A percentile compares a stretch with the other conserved stretches of the same genome.
phyloP scores from a whole-genome alignment of 2,797 vertebrate genomes.

The Coregonus ussuriensis region DNA sequence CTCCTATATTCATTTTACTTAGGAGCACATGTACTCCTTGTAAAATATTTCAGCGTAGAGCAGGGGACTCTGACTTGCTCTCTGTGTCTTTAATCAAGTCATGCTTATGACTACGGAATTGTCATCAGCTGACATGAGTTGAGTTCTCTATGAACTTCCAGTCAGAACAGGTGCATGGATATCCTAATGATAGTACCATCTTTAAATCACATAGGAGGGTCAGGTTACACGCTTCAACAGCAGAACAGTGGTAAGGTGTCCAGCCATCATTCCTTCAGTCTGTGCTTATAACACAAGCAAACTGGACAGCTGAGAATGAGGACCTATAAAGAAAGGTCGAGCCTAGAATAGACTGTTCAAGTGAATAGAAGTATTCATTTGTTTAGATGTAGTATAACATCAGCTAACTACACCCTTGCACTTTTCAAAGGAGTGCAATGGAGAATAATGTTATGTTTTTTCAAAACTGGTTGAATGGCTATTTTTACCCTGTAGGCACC shows the following conservation, averaged over 20 bases:
- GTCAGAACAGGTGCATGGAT: neutral
- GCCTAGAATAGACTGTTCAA: slow-evolving; percentile 13
- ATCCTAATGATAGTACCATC: neutral
- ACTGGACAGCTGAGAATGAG: slow-evolving; percentile 21
- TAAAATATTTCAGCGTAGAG: neutral
- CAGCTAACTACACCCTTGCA: too few species aligned
- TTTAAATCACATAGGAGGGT: neutral
- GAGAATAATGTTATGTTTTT: too few species aligned
- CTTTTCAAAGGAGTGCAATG: too few species aligned
- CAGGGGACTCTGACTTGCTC: neutral
- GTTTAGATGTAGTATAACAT: too few species aligned
- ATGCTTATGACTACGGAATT: neutral
- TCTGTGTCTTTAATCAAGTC: neutral
- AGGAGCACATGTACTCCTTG: too few species aligned
- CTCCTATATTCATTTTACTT: too few species aligned
- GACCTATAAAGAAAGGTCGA: slow-evolving; percentile 8
- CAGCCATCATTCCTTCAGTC: slow-evolving; percentile 5
- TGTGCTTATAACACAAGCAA: neutral
- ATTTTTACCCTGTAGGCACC: too few species aligned
- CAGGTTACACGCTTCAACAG: slow-evolving; percentile 1
- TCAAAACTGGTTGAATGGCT: too few species aligned
- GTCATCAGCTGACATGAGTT: slow-evolving; percentile 78
- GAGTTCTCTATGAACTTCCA: slow-evolving; percentile 52
- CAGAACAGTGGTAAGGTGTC: neutral
- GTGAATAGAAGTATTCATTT: neutral